Conservation (phyloP, 92 coral and sea anemone genomes). For the Micromussa lordhowensis region DNA sequence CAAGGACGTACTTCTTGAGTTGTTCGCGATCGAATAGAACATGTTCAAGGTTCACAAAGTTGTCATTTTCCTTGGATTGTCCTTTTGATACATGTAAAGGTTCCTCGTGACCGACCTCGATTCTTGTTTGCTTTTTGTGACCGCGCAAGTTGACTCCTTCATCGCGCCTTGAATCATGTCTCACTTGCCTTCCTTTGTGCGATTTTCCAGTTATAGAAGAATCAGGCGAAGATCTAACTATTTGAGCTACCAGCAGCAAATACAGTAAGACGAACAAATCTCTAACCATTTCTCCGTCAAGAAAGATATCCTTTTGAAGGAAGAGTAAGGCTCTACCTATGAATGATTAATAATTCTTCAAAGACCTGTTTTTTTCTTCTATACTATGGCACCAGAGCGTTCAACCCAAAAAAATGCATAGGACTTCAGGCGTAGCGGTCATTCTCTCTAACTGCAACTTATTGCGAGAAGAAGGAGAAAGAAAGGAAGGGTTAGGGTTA, state of each 20-base stretch:
- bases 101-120: not conserved
- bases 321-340: not conserved
- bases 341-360: conserved; percentile 19
- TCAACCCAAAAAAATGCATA: not conserved
- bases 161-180: not conserved
- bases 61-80: conserved; percentile 6
- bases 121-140: not conserved
- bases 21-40: conserved; percentile 36
- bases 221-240: conserved; percentile 5
- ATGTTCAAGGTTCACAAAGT: conserved; percentile 14
- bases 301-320: not conserved
- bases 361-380: conserved; percentile 9
- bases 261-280: not conserved
- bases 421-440: not conserved
- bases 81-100: not conserved
- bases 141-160: not conserved
- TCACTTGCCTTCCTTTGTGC: not conserved
- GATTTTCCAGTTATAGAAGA: not conserved
- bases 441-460: not conserved
- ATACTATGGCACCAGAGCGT: conserved; percentile 39
- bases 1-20: conserved; percentile 41
- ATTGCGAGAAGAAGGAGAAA: no score
- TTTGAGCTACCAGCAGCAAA: conserved; percentile 2
- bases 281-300: conserved; percentile 15
- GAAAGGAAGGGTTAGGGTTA: no score